phyloP scores from a whole-genome alignment of 2,888 invertebrate genomes.

The Sinodicranocentrus sp. region DNA sequence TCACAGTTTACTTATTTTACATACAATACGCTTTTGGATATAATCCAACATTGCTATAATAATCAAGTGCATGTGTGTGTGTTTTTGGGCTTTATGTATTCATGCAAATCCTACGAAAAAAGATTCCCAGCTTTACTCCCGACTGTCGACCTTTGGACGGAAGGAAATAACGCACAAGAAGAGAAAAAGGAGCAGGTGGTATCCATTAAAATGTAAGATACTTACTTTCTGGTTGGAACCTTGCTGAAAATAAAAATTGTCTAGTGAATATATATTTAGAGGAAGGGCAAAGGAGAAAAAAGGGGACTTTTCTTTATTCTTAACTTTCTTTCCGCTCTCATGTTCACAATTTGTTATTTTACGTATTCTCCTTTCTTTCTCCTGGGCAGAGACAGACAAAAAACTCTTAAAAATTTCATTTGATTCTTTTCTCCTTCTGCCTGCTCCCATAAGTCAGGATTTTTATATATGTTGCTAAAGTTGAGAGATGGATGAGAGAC shows the following conservation, averaged over 20 bases:
- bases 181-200: constrained; percentile 45
- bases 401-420: neutral
- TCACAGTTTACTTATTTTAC: too few relatives aligned
- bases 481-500: neutral
- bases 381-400: neutral
- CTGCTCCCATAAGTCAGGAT: neutral
- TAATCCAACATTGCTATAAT: neutral
- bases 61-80: neutral
- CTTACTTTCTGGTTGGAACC: too few relatives aligned
- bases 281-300: too few relatives aligned
- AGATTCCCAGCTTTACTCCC: neutral
- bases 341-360: too few relatives aligned
- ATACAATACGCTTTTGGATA: neutral
- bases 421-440: neutral
- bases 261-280: too few relatives aligned
- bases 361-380: neutral
- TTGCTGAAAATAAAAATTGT: too few relatives aligned
- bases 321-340: too few relatives aligned
- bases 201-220: constrained; percentile 43
- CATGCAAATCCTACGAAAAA: constrained; percentile 3
- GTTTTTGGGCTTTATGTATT: neutral
- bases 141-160: constrained; percentile 41
- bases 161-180: neutral
- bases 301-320: neutral
- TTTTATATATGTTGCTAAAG: neutral